phyloP scores from a whole-genome alignment of 1,140 invertebrate species.

The Macrosteles quadrilineatus region DNA sequence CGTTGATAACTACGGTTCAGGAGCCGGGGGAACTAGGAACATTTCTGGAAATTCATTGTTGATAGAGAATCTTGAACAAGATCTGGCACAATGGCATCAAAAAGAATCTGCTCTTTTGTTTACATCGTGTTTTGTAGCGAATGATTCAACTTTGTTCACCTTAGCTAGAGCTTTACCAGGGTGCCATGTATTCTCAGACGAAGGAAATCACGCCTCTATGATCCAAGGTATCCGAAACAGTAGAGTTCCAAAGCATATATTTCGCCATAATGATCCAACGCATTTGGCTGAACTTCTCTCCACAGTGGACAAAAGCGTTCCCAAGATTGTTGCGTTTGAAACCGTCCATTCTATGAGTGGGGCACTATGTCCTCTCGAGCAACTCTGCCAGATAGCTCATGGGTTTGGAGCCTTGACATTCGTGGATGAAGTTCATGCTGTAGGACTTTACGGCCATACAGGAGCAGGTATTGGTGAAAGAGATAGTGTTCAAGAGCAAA shows the following conservation, averaged over 20 bases:
- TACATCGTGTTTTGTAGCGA: conserved; percentile 97
- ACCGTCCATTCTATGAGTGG: conserved; percentile 99
- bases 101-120: conserved; percentile 95
- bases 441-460: conserved; percentile 92
- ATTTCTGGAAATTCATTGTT: conserved; percentile 95
- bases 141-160: conserved; percentile 95
- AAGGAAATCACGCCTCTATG: conserved; percentile 98
- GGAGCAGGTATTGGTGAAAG: conserved; percentile 94
- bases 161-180: conserved; percentile 84
- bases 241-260: conserved; percentile 90
- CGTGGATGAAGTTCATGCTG: conserved; percentile 97
- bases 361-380: conserved; percentile 82
- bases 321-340: conserved; percentile 98
- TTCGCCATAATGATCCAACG: conserved; percentile 88
- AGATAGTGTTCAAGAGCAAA: conserved; percentile 79
- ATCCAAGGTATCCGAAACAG: conserved; percentile 96
- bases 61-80: conserved; percentile 85
- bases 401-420: conserved; percentile 94
- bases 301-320: conserved; percentile 71
- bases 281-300: conserved; percentile 81
- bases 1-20: conserved; percentile 83
- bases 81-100: conserved; percentile 84
- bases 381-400: conserved; percentile 59
- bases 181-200: conserved; percentile 95
- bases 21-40: conserved; percentile 95